These are phyloP conservation scores for Ctenopoma kingsleyae DNA, from an alignment of 2,797 vertebrate genomes.

Conservation along the genomic window DNA sequence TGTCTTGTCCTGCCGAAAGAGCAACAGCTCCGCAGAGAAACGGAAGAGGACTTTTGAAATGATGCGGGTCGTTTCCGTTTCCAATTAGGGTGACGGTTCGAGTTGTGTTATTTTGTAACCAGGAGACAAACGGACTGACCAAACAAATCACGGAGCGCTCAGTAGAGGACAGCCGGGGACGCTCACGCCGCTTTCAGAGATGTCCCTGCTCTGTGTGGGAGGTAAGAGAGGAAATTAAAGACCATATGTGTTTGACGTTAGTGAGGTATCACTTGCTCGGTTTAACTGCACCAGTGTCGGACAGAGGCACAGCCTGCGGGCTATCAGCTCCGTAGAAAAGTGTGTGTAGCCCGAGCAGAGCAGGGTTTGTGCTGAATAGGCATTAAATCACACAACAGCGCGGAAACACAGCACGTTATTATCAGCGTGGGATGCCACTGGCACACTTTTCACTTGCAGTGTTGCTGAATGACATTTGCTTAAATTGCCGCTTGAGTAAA, in stretches of 20 bases:
- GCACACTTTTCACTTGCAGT: slow-evolving; percentile 18
- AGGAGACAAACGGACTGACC: slow-evolving; percentile 50
- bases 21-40: slow-evolving; percentile 52
- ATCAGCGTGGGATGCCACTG: not conserved
- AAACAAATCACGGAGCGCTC: slow-evolving; percentile 71
- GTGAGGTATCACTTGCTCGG: slow-evolving; percentile 25
- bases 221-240: slow-evolving; percentile 78
- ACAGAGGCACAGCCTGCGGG: slow-evolving; percentile 48
- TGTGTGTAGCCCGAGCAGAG: slow-evolving; percentile 46
- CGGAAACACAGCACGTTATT: slow-evolving; percentile 14
- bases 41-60: slow-evolving; percentile 37
- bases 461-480: slow-evolving; percentile 19
- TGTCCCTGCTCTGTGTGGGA: slow-evolving; percentile 94
- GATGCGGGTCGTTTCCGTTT: slow-evolving; percentile 33
- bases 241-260: not conserved
- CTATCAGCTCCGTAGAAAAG: slow-evolving; percentile 59
- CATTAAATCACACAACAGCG: slow-evolving; percentile 49
- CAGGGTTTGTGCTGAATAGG: slow-evolving; percentile 64
- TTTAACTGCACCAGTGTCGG: slow-evolving; percentile 48
- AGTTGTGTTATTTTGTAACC: slow-evolving; percentile 32
- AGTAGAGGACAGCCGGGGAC: slow-evolving; percentile 79
- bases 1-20: slow-evolving; percentile 55
- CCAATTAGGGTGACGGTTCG: slow-evolving; percentile 29
- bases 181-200: slow-evolving; percentile 78
- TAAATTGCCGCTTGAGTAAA: slow-evolving; percentile 13